Percentiles rank a stretch among this genome's conserved stretches.
Evolutionary conservation across 2,888 invertebrate genomes (phyloP).

Genomic region (Pinctada fucata): DNA sequence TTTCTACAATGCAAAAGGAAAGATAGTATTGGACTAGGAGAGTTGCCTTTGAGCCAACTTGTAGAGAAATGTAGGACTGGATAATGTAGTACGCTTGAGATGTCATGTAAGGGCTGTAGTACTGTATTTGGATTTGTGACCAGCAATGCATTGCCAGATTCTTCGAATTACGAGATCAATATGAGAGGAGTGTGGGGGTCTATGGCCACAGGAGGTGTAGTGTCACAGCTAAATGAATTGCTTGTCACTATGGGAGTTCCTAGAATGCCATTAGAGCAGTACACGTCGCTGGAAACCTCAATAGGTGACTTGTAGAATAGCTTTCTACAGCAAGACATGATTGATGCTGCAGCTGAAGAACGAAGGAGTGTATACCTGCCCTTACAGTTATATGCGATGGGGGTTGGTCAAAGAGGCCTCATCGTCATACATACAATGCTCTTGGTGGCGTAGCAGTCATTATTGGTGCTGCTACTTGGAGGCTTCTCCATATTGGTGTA

Average conservation of each 20-base stretch:
- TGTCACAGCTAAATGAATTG: slow-evolving; percentile 28
- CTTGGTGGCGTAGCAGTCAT: slow-evolving; percentile 49
- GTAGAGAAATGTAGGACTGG: too few species aligned
- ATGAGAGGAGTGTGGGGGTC: slow-evolving; percentile 29
- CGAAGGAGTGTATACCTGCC: slow-evolving; percentile 39
- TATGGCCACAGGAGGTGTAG: slow-evolving; percentile 29
- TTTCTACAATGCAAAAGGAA: too few species aligned
- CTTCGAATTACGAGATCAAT: slow-evolving; percentile 25
- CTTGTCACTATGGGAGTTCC: slow-evolving; percentile 15
- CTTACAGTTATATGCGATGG: slow-evolving; percentile 49
- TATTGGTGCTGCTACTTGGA: slow-evolving; percentile 40
- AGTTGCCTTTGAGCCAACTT: too few species aligned
- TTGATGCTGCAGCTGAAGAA: slow-evolving; percentile 32
- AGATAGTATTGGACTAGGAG: too few species aligned
- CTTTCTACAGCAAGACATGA: slow-evolving; percentile 12
- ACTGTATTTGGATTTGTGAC: too few species aligned
- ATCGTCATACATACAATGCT: slow-evolving; percentile 51
- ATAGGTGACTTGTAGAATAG: slow-evolving; percentile 25
- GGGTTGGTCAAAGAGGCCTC: slow-evolving; percentile 47
- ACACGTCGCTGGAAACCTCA: slow-evolving; percentile 16
- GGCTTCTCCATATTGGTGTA: slow-evolving; percentile 46
- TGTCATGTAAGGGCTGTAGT: too few species aligned
- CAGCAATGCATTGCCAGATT: neutral
- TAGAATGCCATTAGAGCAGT: slow-evolving; percentile 11
- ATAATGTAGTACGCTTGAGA: too few species aligned